Evolutionary conservation across 2,888 invertebrate species (phyloP).

Genomic region (Drosophila subsilvestris): DNA sequence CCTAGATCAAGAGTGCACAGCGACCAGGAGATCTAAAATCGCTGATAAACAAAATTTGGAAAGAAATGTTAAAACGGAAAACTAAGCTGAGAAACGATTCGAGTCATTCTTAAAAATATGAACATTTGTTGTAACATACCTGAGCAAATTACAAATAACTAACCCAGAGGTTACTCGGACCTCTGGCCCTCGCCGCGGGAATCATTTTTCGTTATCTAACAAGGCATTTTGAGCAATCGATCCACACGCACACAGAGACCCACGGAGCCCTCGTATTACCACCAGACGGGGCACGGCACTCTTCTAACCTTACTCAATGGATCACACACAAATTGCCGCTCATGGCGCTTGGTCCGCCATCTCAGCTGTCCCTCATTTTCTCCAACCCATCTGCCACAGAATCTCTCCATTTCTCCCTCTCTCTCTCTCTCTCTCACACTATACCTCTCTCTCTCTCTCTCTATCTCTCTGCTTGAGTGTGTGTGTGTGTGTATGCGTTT

Average conservation of each 20-base stretch:
- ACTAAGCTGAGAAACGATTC: constrained; percentile 37
- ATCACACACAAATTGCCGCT: constrained; percentile 75
- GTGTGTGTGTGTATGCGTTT: constrained; percentile 49
- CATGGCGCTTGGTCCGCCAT: constrained; percentile 39
- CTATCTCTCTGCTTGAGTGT: constrained; percentile 11
- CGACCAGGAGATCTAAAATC: constrained; percentile 51
- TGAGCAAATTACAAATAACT: constrained; percentile 67
- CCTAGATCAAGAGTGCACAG: constrained; percentile 56
- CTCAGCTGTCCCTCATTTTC: constrained; percentile 25
- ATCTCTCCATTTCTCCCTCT: constrained; percentile 1
- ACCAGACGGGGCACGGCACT: constrained; percentile 4
- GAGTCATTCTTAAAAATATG: constrained; percentile 80
- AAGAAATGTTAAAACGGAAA: constrained; percentile 14
- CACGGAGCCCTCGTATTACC: not conserved
- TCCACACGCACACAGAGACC: constrained; percentile 39
- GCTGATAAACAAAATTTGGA: constrained; percentile 53
- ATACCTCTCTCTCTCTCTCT: not conserved
- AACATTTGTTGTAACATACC: constrained; percentile 76
- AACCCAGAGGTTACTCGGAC: constrained; percentile 14
- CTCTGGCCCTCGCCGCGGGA: constrained; percentile 57
- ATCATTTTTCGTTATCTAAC: constrained; percentile 75
- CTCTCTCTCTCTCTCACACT: constrained; percentile 8
- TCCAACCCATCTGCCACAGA: constrained; percentile 1
- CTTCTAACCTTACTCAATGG: constrained; percentile 68
- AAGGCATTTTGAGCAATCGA: constrained; percentile 71